Evolutionary conservation across 2,113 vertebrate genomes (phyloP).

Genomic region (Notechis scutatus): DNA sequence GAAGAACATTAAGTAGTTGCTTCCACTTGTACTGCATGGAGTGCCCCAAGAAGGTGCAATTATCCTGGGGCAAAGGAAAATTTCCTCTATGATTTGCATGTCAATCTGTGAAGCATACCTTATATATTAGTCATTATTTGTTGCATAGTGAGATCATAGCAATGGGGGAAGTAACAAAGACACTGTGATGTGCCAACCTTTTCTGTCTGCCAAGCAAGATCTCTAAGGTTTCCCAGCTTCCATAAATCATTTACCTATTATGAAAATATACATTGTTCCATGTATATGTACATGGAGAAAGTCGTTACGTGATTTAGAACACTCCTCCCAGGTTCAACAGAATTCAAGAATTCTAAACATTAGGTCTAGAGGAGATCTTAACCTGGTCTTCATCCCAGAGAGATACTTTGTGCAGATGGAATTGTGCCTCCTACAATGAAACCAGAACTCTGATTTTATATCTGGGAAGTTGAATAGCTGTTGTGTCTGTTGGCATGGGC

Average conservation of each 20-base stretch:
- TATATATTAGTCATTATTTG: neutral
- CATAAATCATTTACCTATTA: slow-evolving; percentile 7
- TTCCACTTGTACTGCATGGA: neutral
- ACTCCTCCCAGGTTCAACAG: neutral
- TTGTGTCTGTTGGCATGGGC: slow-evolving; percentile 34
- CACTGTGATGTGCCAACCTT: slow-evolving; percentile 4
- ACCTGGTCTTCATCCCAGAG: slow-evolving; percentile 19
- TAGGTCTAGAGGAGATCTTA: neutral
- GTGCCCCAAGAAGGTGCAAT: neutral
- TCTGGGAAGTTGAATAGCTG: slow-evolving; percentile 21
- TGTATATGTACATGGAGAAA: neutral
- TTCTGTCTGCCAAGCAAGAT: neutral
- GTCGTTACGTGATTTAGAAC: fast-evolving
- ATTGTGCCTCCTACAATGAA: slow-evolving; percentile 14
- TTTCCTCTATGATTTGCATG: neutral
- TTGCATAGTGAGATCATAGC: neutral
- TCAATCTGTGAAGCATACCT: neutral
- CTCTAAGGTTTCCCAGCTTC: neutral
- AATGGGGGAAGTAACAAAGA: neutral
- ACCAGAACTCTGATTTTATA: slow-evolving; percentile 1
- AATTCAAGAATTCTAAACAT: neutral
- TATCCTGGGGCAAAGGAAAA: neutral
- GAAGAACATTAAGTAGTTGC: neutral
- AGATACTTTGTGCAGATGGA: slow-evolving; percentile 36
- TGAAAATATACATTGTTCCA: neutral